Conservation (phyloP, 2,888 invertebrate species). For the Bombyx huttoni region DNA sequence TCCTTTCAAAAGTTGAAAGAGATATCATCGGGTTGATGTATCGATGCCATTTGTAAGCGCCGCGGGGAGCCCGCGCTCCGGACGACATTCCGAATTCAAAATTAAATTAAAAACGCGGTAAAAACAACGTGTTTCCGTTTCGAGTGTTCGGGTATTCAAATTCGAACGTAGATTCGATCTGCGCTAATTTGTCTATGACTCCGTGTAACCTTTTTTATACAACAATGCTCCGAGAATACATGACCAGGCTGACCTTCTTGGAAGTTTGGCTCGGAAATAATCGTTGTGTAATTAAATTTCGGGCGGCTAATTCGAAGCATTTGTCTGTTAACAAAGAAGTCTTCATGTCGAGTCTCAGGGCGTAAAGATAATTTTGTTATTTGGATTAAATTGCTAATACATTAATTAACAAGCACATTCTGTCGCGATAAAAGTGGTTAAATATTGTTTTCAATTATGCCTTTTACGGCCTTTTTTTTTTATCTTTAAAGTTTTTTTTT, state of each 20-base stretch:
- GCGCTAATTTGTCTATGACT: constrained; percentile 68
- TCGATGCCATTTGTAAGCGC: constrained; percentile 64
- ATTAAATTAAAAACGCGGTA: constrained; percentile 68
- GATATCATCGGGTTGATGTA: constrained; percentile 70
- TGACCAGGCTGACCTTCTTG: constrained; percentile 20
- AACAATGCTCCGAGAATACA: constrained; percentile 14
- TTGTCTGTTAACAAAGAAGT: constrained; percentile 34
- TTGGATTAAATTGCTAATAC: constrained; percentile 12
- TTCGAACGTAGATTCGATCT: constrained; percentile 56
- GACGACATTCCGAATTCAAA: constrained; percentile 59
- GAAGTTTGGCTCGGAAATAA: constrained; percentile 25
- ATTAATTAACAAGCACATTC: constrained; percentile 16
- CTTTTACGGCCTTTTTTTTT: constrained; percentile 13
- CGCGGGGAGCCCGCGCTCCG: constrained; percentile 47
- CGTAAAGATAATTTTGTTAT: constrained; percentile 28
- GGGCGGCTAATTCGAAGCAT: constrained; percentile 35
- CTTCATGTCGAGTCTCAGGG: constrained; percentile 17
- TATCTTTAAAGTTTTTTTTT: constrained; percentile 11
- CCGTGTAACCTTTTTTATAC: constrained; percentile 2
- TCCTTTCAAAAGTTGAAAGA: constrained; percentile 65
- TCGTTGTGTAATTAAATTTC: constrained; percentile 43
- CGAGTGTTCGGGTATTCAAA: constrained; percentile 48
- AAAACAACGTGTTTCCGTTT: constrained; percentile 64
- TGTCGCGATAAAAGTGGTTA: constrained; percentile 18
- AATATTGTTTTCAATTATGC: constrained; percentile 23